phyloP scores from a whole-genome alignment of 2,113 vertebrate genomes.

The Lepisosteus osseus region DNA sequence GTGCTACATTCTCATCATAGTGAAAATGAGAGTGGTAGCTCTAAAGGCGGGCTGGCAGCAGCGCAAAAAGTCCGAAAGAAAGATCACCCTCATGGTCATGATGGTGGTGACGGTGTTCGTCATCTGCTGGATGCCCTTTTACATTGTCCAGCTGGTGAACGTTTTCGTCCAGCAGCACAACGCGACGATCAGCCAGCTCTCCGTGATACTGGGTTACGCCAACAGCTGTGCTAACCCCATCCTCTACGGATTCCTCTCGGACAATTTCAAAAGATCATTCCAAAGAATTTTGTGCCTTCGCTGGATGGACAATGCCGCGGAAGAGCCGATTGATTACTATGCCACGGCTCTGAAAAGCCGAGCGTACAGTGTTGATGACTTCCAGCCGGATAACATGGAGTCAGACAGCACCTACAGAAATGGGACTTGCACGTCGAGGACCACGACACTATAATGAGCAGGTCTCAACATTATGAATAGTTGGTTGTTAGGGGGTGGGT shows the following conservation, averaged over 20 bases:
- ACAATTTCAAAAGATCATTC: constrained; percentile 88
- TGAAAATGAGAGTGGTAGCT: constrained; percentile 84
- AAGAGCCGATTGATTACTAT: constrained; percentile 86
- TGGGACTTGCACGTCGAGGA: constrained; percentile 82
- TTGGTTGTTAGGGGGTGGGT: background rate
- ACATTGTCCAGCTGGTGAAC: constrained; percentile 82
- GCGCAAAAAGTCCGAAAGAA: constrained; percentile 81
- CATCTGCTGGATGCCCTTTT: constrained; percentile 91
- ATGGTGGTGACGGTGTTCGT: constrained; percentile 88
- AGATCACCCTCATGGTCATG: constrained; percentile 88
- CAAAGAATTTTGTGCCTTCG: constrained; percentile 83
- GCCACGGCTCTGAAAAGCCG: constrained; percentile 85
- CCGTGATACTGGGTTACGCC: constrained; percentile 82
- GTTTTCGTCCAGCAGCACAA: constrained; percentile 81
- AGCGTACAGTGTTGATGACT: constrained; percentile 82
- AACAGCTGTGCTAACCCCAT: constrained; percentile 90
- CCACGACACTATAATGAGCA: constrained; percentile 44
- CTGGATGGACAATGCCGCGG: constrained; percentile 83
- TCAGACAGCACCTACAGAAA: constrained; percentile 76
- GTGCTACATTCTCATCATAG: constrained; percentile 86
- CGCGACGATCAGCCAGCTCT: constrained; percentile 84
- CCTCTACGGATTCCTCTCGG: constrained; percentile 85
- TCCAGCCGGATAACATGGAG: constrained; percentile 76
- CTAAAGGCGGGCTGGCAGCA: constrained; percentile 89
- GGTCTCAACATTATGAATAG: too few relatives aligned